phyloP scores from a whole-genome alignment of 2,888 invertebrate genomes.

The Eilema sororculum region DNA sequence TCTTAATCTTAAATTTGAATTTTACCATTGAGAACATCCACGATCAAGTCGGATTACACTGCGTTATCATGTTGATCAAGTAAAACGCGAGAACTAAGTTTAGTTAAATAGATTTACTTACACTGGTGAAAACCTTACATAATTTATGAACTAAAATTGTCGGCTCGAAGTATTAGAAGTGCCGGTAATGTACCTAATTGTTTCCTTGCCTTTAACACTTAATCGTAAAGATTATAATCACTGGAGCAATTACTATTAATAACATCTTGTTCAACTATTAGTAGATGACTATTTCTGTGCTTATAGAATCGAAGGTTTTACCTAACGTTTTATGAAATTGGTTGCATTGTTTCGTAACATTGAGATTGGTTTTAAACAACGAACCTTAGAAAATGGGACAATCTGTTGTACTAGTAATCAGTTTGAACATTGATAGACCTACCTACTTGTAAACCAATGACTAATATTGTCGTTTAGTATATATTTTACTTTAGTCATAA shows the following conservation, averaged over 20 bases:
- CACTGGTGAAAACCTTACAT: neutral
- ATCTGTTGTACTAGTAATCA: neutral
- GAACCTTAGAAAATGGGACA: neutral
- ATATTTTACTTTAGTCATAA: neutral
- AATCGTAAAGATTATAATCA: constrained; percentile 52
- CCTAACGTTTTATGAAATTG: constrained; percentile 5
- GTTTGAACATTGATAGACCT: neutral
- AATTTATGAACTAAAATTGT: neutral
- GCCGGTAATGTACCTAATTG: constrained; percentile 58
- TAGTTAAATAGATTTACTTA: neutral
- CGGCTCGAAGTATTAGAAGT: constrained; percentile 29
- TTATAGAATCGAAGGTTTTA: constrained; percentile 27
- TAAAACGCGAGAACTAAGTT: neutral
- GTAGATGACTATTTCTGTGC: constrained; percentile 24
- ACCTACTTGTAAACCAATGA: neutral
- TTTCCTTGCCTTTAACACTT: constrained; percentile 52
- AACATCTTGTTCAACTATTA: constrained; percentile 43
- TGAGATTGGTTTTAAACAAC: neutral
- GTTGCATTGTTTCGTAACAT: neutral
- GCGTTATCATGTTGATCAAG: constrained; percentile 4
- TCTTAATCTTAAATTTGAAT: too few relatives aligned
- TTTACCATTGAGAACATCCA: neutral
- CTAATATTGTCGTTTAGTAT: neutral
- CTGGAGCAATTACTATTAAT: constrained; percentile 51
- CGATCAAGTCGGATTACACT: neutral